These are phyloP conservation scores for Hylaeus anthracinus DNA, from an alignment of 1,140 invertebrate species.

Conservation along the genomic window DNA sequence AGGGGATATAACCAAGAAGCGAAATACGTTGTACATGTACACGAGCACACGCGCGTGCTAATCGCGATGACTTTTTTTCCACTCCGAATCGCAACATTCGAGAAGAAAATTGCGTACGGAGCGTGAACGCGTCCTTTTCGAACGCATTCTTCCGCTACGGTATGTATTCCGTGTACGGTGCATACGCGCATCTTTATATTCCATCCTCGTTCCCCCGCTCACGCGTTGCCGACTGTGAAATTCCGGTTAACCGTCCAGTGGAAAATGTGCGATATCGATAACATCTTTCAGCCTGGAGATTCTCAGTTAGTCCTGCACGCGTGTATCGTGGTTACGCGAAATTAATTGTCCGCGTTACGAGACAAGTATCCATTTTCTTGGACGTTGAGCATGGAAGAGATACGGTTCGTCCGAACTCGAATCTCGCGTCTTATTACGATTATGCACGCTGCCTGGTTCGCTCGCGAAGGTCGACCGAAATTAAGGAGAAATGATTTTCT, in stretches of 20 bases:
- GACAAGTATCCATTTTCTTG: neutral
- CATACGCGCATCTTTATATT: slow-evolving; percentile 13
- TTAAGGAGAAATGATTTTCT: slow-evolving; percentile 46
- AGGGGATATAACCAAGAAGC: too few relatives aligned
- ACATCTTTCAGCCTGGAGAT: slow-evolving; percentile 26
- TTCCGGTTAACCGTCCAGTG: slow-evolving; percentile 36
- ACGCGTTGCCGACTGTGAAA: slow-evolving; percentile 30
- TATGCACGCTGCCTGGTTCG: neutral
- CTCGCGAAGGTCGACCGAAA: slow-evolving; percentile 33
- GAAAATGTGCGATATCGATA: slow-evolving; percentile 45
- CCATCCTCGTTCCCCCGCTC: slow-evolving; percentile 23
- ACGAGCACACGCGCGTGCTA: too few relatives aligned
- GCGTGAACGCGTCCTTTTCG: neutral
- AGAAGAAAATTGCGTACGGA: neutral
- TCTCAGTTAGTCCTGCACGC: neutral
- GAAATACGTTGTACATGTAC: too few relatives aligned
- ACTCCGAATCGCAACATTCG: neutral
- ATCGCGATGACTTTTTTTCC: neutral
- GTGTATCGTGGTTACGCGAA: neutral
- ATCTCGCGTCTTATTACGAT: slow-evolving; percentile 31
- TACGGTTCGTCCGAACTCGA: too few relatives aligned
- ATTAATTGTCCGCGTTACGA: slow-evolving; percentile 28
- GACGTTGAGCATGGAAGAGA: neutral
- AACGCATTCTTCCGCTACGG: neutral
- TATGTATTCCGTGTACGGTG: slow-evolving; percentile 18